phyloP scores from a whole-genome alignment of 1,140 invertebrate species.

The Vanessa atalanta region DNA sequence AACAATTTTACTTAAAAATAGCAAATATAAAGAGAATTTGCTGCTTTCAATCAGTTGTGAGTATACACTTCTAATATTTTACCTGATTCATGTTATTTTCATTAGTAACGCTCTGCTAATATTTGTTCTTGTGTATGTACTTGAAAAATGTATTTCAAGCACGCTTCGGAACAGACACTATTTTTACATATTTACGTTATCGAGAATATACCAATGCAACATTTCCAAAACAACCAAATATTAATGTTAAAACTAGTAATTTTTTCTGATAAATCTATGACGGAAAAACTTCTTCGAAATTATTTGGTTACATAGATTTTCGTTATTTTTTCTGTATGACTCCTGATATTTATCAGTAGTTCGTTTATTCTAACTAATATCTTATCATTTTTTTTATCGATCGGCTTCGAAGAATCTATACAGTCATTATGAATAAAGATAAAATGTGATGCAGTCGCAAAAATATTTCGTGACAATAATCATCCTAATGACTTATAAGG shows the following conservation, averaged over 20 bases:
- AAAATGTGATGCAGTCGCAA: constrained; percentile 7
- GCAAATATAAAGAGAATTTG: neutral
- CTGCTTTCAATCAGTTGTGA: constrained; percentile 10
- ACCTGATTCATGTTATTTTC: constrained; percentile 7
- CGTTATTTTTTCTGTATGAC: too few species aligned
- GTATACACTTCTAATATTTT: neutral
- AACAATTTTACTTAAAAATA: constrained; percentile 1
- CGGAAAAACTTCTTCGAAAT: too few species aligned
- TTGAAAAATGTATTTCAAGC: constrained; percentile 14
- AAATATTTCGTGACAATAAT: neutral
- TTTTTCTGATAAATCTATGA: too few species aligned
- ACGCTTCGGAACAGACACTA: neutral
- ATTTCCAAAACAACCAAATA: too few species aligned
- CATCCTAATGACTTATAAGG: neutral
- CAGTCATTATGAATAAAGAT: constrained; percentile 5
- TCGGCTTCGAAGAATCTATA: neutral
- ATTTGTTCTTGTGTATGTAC: constrained; percentile 10
- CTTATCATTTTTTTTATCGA: constrained; percentile 21
- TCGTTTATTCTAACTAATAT: constrained; percentile 16
- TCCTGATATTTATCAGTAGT: neutral
- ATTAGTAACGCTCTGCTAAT: constrained; percentile 17
- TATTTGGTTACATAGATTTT: too few species aligned
- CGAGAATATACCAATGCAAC: neutral
- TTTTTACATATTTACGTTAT: constrained; percentile 2
- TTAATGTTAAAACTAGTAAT: too few species aligned